Evolutionary conservation across 2,888 invertebrate genomes (phyloP).

Genomic region (Stenchaetothrips biformis): DNA sequence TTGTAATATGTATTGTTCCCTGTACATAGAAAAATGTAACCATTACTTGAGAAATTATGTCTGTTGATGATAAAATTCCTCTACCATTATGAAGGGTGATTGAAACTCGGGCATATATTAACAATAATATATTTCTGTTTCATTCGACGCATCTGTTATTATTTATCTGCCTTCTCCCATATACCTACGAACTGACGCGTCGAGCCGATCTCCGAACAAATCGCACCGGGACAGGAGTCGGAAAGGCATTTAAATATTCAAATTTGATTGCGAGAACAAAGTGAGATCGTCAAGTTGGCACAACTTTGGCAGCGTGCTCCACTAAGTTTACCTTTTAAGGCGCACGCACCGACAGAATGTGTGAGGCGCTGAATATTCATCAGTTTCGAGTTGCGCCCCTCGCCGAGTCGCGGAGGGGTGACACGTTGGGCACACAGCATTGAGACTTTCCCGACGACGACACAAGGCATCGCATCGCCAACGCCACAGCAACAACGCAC

Average conservation of each 20-base stretch:
- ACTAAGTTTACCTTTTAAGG: not conserved
- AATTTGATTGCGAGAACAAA: too few relatives aligned
- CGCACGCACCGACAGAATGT: not conserved
- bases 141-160: not conserved
- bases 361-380: conserved; percentile 15
- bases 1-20: conserved; percentile 1
- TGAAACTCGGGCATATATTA: conserved; percentile 7
- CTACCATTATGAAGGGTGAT: not conserved
- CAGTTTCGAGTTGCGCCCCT: not conserved
- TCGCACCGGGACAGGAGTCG: too few relatives aligned
- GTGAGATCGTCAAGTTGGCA: too few relatives aligned
- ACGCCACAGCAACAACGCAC: too few relatives aligned
- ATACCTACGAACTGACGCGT: not conserved
- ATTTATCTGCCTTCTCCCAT: not conserved
- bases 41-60: conserved; percentile 15
- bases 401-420: not conserved
- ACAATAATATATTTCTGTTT: conserved; percentile 24
- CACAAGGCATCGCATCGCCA: too few relatives aligned
- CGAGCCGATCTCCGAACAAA: too few relatives aligned
- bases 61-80: conserved; percentile 17
- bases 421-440: not conserved
- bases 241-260: too few relatives aligned
- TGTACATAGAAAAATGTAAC: conserved; percentile 11
- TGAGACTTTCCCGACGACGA: not conserved
- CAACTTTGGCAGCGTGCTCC: not conserved